Evolutionary conservation across 2,888 invertebrate genomes (phyloP), one percentile per base, ranked within the genome.

Genomic region (Eretmocerus hayati): DNA sequence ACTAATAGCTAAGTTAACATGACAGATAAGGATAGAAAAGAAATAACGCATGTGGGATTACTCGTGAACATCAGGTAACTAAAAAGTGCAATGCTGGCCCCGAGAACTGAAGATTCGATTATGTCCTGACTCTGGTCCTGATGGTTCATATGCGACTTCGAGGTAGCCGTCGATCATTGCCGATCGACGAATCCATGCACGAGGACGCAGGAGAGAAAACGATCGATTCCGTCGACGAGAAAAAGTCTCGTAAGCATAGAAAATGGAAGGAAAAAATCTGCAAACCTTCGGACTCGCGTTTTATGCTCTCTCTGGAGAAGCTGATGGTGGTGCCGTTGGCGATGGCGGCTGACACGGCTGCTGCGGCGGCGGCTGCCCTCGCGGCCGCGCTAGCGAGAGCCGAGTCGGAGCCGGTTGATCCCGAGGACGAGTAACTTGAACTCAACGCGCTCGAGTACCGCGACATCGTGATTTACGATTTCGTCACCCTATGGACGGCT

Each of bases 261-360:
- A 33, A 38, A 20, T 26, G 5, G 8, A 11, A 23, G 35, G 22
- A 42, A 37, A 15, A 22, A 6, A 18, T 33, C 2, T 11, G 33
- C 37, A 4, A 53, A 67, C 69, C 63, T 42, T 71, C 71, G 6
- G 60, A 51, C 44, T 71, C 71, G 2, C 70, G 67, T 46, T 71
- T 71, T 46, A 66, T 62, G n/a, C 55, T 58, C 23, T 53, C 52
- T 18, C 58, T 57, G 32, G 57, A 56, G 9, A 55, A 52, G 38
- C 42, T 55, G 8, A 55, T 62, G 18, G n/a, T 31, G n/a, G 77
- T 72, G 62, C 74, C 69, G 53, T 71, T 71, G 11, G 70, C 69
- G 46, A 70, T 69, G 15, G 80, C 79, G 4, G 79, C 79, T 30
- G 79, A 79, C 2, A 79, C 78, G 5, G 79, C 78, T 1, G 79